These are phyloP conservation scores for Zoanthus sociatus DNA, from an alignment of 92 coral and sea anemone species.

Conservation along the genomic window DNA sequence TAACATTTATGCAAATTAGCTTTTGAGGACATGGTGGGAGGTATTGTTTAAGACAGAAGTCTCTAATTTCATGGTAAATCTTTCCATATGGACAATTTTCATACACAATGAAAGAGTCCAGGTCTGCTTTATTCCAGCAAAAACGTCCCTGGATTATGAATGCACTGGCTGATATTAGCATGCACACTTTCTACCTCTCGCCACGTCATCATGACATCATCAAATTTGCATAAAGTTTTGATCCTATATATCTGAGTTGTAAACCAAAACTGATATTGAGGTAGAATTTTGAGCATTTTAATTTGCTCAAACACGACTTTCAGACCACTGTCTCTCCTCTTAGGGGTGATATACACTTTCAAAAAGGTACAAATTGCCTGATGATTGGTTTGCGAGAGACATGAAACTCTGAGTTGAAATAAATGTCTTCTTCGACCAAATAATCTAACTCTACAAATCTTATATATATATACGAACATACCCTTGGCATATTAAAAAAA, in stretches of 20 bases:
- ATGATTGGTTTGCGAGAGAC: too few species aligned
- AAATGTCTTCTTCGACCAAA: too few species aligned
- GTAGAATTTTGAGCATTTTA: constrained; percentile 10
- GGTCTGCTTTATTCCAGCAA: constrained; percentile 24
- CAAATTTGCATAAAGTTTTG: constrained; percentile 28
- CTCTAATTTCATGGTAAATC: constrained; percentile 14
- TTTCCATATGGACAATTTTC: neutral
- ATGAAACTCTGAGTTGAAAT: too few species aligned
- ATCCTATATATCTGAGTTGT: constrained; percentile 2
- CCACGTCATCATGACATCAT: constrained; percentile 8
- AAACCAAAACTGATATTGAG: constrained; percentile 8
- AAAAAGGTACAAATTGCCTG: neutral
- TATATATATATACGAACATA: too few species aligned
- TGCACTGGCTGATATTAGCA: constrained; percentile 24
- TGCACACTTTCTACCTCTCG: constrained; percentile 18
- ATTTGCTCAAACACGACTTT: constrained; percentile 14
- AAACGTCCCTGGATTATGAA: constrained; percentile 23
- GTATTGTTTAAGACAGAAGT: constrained; percentile 28
- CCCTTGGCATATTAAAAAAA: too few species aligned
- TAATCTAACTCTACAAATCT: too few species aligned
- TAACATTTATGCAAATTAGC: constrained; percentile 12
- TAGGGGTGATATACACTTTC: constrained; percentile 16
- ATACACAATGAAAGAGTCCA: constrained; percentile 24
- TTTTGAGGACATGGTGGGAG: constrained; percentile 14
- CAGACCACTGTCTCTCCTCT: constrained; percentile 11